phyloP scores from a whole-genome alignment of 2,888 invertebrate species.

The Aporophyla nigra region DNA sequence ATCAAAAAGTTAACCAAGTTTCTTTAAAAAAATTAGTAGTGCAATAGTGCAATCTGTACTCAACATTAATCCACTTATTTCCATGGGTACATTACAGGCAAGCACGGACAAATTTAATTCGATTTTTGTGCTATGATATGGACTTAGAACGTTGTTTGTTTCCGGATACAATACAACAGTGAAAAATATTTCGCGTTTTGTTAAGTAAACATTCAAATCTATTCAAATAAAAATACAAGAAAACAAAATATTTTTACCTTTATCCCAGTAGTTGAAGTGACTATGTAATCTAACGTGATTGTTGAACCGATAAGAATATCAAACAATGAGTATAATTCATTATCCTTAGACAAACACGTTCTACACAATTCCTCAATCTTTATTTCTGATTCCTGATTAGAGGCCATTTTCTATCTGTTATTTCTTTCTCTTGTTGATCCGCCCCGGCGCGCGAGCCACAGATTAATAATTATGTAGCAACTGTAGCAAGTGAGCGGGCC shows the following conservation, averaged over 20 bases:
- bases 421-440: background rate
- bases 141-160: background rate
- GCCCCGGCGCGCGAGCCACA: too few relatives aligned
- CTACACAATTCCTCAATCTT: slow-evolving; percentile 83
- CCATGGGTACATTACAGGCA: too few relatives aligned
- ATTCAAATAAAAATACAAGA: background rate
- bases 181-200: background rate
- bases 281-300: slow-evolving; percentile 75
- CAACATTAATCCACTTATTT: background rate
- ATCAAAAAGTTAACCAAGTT: too few relatives aligned
- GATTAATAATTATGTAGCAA: too few relatives aligned
- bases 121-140: background rate
- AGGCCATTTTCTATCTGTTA: slow-evolving; percentile 70
- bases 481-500: too few relatives aligned
- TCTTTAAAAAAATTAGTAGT: background rate
- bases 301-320: slow-evolving; percentile 74
- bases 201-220: background rate
- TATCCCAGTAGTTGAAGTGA: slow-evolving; percentile 80
- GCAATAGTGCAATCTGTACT: background rate
- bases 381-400: slow-evolving; percentile 70
- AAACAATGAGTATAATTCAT: slow-evolving; percentile 80
- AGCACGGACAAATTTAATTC: background rate
- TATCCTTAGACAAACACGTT: slow-evolving; percentile 85
- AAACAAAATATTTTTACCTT: slow-evolving; percentile 75
- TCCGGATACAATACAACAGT: background rate